Percentiles rank a stretch among this genome's conserved stretches.
phyloP scores from a whole-genome alignment of 2,888 invertebrate species.

The Volucella bombylans region DNA sequence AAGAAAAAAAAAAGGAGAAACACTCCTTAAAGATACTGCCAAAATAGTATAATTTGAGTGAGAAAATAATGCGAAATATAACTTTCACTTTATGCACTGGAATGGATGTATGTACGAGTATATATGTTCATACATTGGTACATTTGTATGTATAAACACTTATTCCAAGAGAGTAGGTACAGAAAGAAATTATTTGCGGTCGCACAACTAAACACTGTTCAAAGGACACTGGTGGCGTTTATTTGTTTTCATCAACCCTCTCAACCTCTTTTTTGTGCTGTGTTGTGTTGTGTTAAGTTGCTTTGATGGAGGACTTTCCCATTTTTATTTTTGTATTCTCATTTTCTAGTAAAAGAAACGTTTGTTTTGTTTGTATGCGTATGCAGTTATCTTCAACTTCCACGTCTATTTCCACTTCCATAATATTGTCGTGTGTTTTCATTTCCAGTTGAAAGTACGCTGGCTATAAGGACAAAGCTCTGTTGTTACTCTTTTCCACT shows the following conservation, averaged over 20 bases:
- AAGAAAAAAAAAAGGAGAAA: constrained; percentile 10
- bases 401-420: constrained; percentile 43
- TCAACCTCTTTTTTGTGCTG: constrained; percentile 2
- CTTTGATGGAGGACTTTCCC: not conserved
- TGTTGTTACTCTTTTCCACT: constrained; percentile 41
- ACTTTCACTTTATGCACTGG: constrained; percentile 71
- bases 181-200: constrained; percentile 62
- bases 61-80: constrained; percentile 51
- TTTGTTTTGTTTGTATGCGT: constrained; percentile 64
- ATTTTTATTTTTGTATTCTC: constrained; percentile 18
- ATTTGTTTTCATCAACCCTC: constrained; percentile 9
- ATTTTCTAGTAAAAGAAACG: constrained; percentile 21
- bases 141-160: not conserved
- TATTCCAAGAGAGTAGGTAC: constrained; percentile 64
- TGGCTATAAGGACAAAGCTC: constrained; percentile 25
- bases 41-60: constrained; percentile 34
- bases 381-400: constrained; percentile 7
- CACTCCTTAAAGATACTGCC: constrained; percentile 39
- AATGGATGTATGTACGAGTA: constrained; percentile 42
- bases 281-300: constrained; percentile 22
- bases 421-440: constrained; percentile 60
- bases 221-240: constrained; percentile 57
- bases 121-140: too few relatives aligned
- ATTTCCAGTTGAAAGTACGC: constrained; percentile 25
- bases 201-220: constrained; percentile 62